Conservation (phyloP, 2,888 invertebrate species). For the Spodoptera picta region DNA sequence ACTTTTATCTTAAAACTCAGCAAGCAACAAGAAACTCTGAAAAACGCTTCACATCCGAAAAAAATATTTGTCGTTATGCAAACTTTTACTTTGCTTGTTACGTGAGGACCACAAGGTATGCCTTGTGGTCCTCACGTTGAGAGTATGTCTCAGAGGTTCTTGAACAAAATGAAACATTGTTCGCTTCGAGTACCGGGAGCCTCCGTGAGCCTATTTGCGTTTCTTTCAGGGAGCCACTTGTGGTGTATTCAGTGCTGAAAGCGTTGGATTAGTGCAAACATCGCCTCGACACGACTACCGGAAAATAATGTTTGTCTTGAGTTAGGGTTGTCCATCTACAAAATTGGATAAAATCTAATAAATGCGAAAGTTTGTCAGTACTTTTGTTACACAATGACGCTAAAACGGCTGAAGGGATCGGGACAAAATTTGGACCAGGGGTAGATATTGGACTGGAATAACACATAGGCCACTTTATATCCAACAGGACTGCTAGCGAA, state of each 20-base stretch:
- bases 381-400: no score
- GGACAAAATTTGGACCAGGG: no score
- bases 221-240: slow-evolving; percentile 49
- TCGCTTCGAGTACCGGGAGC: slow-evolving; percentile 5
- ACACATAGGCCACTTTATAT: no score
- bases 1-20: no score
- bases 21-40: no score
- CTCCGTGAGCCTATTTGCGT: slow-evolving; percentile 45
- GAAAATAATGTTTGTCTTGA: slow-evolving; percentile 51
- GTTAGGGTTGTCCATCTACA: slow-evolving; percentile 25
- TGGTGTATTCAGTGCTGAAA: slow-evolving; percentile 45
- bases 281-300: slow-evolving; percentile 16
- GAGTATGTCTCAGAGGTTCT: slow-evolving; percentile 1
- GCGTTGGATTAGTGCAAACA: slow-evolving; percentile 52
- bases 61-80: no score
- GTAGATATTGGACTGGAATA: no score
- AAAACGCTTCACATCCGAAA: no score
- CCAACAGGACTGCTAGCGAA: no score
- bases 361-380: background rate
- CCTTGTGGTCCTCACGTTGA: no score
- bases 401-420: no score
- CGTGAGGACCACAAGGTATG: background rate
- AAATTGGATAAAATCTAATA: no score
- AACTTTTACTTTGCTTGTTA: background rate
- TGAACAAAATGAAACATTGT: slow-evolving; percentile 23